These are phyloP conservation scores for Idaea aversata DNA, from an alignment of 2,888 invertebrate species.

Conservation along the genomic window DNA sequence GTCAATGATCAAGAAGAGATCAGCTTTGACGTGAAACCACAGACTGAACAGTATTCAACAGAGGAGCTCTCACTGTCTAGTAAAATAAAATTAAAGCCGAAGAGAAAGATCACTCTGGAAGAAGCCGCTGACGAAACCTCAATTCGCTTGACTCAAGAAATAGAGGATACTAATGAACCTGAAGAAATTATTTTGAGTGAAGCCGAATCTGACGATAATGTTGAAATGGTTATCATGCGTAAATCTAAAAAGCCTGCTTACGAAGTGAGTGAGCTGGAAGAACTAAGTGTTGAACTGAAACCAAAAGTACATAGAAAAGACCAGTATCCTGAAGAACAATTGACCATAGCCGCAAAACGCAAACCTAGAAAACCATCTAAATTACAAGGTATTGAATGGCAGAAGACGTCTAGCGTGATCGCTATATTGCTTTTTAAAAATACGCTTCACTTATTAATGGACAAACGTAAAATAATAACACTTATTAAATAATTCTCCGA, in stretches of 20 bases:
- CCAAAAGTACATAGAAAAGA: constrained; percentile 64
- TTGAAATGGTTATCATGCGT: constrained; percentile 72
- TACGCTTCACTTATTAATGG: neutral
- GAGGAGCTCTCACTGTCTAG: constrained; percentile 87
- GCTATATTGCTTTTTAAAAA: constrained; percentile 5
- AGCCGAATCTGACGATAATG: constrained; percentile 80
- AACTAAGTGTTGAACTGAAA: constrained; percentile 79
- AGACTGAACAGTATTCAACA: constrained; percentile 78
- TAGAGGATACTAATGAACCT: constrained; percentile 81
- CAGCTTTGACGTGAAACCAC: constrained; percentile 64
- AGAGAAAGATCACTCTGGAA: constrained; percentile 80
- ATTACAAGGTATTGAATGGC: constrained; percentile 80
- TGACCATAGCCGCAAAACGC: constrained; percentile 84
- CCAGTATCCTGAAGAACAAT: constrained; percentile 82
- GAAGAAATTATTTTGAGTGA: constrained; percentile 85
- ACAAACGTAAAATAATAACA: neutral
- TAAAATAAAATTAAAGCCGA: constrained; percentile 84
- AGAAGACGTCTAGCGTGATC: neutral
- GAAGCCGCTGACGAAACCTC: constrained; percentile 86
- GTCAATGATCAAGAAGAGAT: constrained; percentile 85
- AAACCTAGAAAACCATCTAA: constrained; percentile 82
- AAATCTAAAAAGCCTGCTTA: constrained; percentile 77
- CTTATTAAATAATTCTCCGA: too few relatives aligned
- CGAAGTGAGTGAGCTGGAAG: constrained; percentile 82
- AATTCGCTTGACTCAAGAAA: constrained; percentile 83